Evolutionary conservation across 1,140 invertebrate species (phyloP).

Genomic region (Zaprionus nigranus): DNA sequence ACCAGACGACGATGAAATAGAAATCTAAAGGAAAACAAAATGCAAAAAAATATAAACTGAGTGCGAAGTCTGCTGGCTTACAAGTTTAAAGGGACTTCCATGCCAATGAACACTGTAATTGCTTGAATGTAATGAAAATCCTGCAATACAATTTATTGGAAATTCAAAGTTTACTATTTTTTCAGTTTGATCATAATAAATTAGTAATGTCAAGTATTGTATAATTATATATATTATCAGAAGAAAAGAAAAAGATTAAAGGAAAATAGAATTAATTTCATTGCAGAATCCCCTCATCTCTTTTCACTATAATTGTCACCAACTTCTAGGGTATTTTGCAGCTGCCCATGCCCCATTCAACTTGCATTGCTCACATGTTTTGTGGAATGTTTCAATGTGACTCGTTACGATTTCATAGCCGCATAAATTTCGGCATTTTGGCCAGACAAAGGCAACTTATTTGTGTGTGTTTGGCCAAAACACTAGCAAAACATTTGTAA

Average conservation of each 20-base stretch:
- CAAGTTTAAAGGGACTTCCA: background rate
- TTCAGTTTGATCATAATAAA: background rate
- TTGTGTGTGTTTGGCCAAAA: conserved; percentile 47
- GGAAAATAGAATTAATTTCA: background rate
- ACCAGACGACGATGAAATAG: conserved; percentile 32
- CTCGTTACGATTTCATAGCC: conserved; percentile 49
- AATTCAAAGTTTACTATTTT: background rate
- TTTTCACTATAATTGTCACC: background rate
- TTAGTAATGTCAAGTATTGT: background rate
- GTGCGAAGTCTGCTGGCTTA: background rate
- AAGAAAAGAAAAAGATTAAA: background rate
- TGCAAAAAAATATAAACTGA: background rate
- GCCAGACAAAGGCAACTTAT: conserved; percentile 39
- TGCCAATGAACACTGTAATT: background rate
- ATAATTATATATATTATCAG: background rate
- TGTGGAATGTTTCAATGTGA: conserved; percentile 38
- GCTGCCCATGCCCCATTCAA: conserved; percentile 11
- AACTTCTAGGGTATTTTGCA: background rate
- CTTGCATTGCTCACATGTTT: conserved; percentile 1
- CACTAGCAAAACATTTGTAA: conserved; percentile 43
- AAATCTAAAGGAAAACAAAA: conserved; percentile 24
- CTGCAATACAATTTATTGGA: background rate
- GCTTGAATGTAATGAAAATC: background rate
- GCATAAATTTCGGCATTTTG: conserved; percentile 33
- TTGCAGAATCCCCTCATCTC: background rate